Evolutionary conservation across 2,888 invertebrate genomes (phyloP).

Genomic region (Agriotes lineatus): DNA sequence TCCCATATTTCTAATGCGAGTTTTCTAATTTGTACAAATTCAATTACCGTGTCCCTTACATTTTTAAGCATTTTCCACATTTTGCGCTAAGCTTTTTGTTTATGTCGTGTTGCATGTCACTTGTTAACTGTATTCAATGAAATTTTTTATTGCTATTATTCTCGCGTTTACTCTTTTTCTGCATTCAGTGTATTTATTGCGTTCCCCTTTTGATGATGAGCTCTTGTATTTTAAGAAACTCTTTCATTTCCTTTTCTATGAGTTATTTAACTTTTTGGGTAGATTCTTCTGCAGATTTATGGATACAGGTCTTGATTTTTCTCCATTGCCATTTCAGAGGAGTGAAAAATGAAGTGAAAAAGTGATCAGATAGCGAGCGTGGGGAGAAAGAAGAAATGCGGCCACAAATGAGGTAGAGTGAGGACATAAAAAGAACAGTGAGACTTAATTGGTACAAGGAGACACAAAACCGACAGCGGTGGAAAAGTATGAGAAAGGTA

Average conservation of each 20-base stretch:
- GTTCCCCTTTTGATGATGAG: too few relatives aligned
- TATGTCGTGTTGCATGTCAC: not conserved
- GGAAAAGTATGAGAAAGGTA: too few relatives aligned
- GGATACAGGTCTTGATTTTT: not conserved
- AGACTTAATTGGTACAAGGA: too few relatives aligned
- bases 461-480: too few relatives aligned
- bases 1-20: not conserved
- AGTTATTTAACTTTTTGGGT: not conserved
- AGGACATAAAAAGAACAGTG: too few relatives aligned
- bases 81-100: too few relatives aligned
- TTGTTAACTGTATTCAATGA: not conserved
- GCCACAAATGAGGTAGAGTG: too few relatives aligned
- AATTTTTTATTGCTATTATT: not conserved
- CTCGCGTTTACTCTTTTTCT: not conserved
- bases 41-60: not conserved
- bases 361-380: too few relatives aligned
- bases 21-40: not conserved
- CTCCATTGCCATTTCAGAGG: too few relatives aligned
- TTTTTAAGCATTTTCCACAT: not conserved
- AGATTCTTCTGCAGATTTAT: not conserved
- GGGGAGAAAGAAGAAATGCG: too few relatives aligned
- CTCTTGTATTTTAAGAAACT: not conserved
- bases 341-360: too few relatives aligned
- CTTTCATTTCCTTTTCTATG: not conserved
- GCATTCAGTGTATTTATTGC: not conserved